Conservation (phyloP, 2,113 vertebrate species). For the Notiomystis cincta region DNA sequence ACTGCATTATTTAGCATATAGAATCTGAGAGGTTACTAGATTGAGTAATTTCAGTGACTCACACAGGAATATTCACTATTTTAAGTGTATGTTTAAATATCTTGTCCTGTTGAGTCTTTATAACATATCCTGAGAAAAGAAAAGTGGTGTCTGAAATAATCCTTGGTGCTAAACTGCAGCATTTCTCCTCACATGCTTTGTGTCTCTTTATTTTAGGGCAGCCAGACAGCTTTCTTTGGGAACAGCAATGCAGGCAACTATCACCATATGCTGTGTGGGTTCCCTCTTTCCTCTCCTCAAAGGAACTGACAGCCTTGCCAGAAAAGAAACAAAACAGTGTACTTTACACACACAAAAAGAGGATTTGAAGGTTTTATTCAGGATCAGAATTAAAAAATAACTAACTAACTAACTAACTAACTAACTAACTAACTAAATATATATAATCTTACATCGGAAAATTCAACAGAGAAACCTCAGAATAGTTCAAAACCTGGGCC, state of each 20-base stretch:
- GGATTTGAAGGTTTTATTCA: neutral
- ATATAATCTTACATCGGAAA: neutral
- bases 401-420: too few relatives aligned
- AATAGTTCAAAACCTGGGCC: neutral
- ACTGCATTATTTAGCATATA: neutral
- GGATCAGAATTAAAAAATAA: neutral
- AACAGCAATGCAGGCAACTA: neutral
- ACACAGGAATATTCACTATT: neutral
- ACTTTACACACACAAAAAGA: neutral
- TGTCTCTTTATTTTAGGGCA: neutral
- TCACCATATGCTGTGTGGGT: conserved; percentile 56
- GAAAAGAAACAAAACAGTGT: neutral
- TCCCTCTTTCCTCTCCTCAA: conserved; percentile 21
- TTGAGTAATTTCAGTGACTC: neutral
- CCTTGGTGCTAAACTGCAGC: neutral
- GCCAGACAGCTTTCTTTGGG: conserved; percentile 10
- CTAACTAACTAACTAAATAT: too few relatives aligned
- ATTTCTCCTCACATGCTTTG: neutral
- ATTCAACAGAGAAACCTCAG: neutral
- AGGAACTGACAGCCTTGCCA: neutral
- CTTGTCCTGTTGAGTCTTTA: neutral
- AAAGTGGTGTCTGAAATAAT: neutral
- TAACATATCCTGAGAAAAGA: neutral
- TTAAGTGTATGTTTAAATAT: neutral
- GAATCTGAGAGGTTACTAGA: neutral